phyloP scores from a whole-genome alignment of 2,113 vertebrate species.

The Muscicapa adusta region DNA sequence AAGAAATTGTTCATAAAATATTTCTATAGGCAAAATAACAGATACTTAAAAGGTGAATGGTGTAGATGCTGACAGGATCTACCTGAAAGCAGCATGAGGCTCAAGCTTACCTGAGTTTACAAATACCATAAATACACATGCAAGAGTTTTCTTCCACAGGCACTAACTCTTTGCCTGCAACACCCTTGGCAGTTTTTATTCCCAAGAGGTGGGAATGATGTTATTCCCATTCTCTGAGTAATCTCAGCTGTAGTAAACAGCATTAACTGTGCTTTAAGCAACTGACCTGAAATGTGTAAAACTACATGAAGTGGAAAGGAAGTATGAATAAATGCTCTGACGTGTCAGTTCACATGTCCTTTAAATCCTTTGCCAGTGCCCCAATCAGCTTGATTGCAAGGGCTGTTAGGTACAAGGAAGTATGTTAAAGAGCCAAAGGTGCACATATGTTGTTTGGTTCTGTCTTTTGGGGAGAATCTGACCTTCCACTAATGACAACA shows the following conservation, averaged over 20 bases:
- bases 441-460: neutral
- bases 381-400: neutral
- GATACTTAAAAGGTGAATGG: neutral
- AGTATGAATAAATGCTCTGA: neutral
- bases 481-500: neutral
- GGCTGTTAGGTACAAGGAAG: neutral
- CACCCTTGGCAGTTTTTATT: neutral
- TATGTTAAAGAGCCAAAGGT: neutral
- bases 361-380: neutral
- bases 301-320: neutral
- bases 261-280: neutral
- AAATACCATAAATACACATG: neutral
- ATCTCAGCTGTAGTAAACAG: neutral
- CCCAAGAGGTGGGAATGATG: neutral
- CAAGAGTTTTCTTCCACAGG: neutral
- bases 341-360: neutral
- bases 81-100: neutral
- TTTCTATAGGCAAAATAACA: neutral
- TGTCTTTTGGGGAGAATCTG: neutral
- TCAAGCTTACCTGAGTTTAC: neutral
- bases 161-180: neutral
- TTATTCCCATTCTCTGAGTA: neutral
- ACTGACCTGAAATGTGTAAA: constrained; percentile 15
- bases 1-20: neutral
- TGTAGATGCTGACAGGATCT: neutral